Evolutionary conservation across 1,140 invertebrate genomes (phyloP), one percentile per base, ranked within the genome.

Genomic region (Danaus plexippus): DNA sequence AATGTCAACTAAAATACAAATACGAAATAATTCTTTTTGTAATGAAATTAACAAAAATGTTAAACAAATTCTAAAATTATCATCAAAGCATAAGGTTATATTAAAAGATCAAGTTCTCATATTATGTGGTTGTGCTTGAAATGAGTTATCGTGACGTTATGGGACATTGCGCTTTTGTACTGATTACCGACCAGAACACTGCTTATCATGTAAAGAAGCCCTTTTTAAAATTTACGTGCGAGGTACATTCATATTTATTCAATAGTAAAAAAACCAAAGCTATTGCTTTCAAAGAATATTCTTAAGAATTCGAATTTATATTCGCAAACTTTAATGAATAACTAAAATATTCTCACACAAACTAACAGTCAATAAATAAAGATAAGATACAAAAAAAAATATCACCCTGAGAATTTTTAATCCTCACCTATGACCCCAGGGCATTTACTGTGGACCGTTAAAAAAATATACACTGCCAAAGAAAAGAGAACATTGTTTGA

Each of bases 371-470:
- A 32, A 18, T 10, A 52, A 44, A 53, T 53, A 53, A 53, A 53
- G 48, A 46, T 53, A 40, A 32, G 6, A 40, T 41, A 18, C 22
- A 51, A 18, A 51, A 41, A 52, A 58, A 58, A 58, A 58, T 52
- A 58, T 57, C 59, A 52, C 54, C 71, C 67, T 85, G 81, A 80
- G 81, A 82, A 84, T 63, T 65, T 59, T 68, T 73, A 61, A 68
- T 67, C 69, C 61, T 80, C 71, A 82, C 72, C 79, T 85, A 80
- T 85, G 81, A 85, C 81, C 81, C 80, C 57, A 46, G 81, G 79
- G 71, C 63, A 81, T 73, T 73, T 62, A 48, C 55, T 52, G 54
- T 71, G 73, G 76, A 77, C 77, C 67, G 67, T 74, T 74, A 75
- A 82, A 85, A 84, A 82, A 85, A 84, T 77, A 75, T 80, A 83